Base-by-base conservation (phyloP, 2,113 vertebrate genomes). In the Macrotus californicus region DNA sequence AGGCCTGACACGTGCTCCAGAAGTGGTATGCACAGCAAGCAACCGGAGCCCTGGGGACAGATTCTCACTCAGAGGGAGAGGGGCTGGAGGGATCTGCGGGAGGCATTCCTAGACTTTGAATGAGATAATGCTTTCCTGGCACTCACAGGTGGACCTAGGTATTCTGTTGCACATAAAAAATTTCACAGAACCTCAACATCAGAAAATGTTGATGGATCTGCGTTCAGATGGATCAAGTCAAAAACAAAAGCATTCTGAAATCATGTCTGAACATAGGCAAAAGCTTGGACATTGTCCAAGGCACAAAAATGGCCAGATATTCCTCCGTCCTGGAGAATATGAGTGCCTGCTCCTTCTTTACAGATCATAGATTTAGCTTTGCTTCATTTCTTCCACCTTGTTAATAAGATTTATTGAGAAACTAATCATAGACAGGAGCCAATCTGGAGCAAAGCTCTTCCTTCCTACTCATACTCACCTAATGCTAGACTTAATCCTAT, bases 1-100 rank as follows among this genome's bases (percentile, higher is more conserved):
- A 11, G 52, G 80, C 24, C 21, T 21, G 50, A 29, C 15, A 1
- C 0, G 9, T 13, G 12, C 34, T 54, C 15, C 15, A 1, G 8
- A 13, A 36, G 4, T 6, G 41, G 22, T 5, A 2, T 13, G 16
- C 16, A 1, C 5, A 41, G 26, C 10, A 0, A 29, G 39, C n/a
- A 43, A 0, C 0, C 9, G 5, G 12, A 59, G 8, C 13, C 26
- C 56, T 1, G 13, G 34, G 19, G 31, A 64, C 7, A 18, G 29
- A 15, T 0, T 6, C 41, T 56, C 39, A 10, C 22, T 39, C 21
- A 36, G 46, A 76, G n/a, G 14, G 2, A 26, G 19, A 1, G 41
- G 19, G 12, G 29, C 9, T 24, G 14, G 11, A 12, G 8, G 13
- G 8, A 8, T 4, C 54, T 41, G 34, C 10, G 16, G 80, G 19